Base-by-base conservation (phyloP, 92 coral and sea anemone genomes). In the Isaurus tuberculatus region DNA sequence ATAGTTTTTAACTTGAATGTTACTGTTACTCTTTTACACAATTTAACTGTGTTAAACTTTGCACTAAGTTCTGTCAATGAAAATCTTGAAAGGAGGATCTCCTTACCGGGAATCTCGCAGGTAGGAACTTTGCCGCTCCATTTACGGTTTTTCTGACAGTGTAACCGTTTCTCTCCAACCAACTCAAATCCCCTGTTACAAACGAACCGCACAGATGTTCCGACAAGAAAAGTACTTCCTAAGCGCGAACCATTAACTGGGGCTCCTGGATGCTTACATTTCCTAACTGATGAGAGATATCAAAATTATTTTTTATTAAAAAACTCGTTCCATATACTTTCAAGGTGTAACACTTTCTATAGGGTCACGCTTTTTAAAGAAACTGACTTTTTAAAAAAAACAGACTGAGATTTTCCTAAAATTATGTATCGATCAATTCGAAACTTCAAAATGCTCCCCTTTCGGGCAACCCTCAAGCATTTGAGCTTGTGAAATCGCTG, bases 141-240 rank as follows among this genome's bases (percentile, higher is more conserved):
- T 29, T 70, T 80, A 2, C 90, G 94, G 55, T 77, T 79, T 14
- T 46, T 64, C 74, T 28, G 63, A 66, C 99, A 96, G 53, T 13
- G 60, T 13, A 93, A 90, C 20, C 70, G 65, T 7, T 48, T 43
- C 8, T 74, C n/a, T 4, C 99, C 99, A 11, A 69, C 87, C 64
- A 96, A 85, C 34, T 90, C 94, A 81, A 81, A 96, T 4, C 98
- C 99, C 7, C 75, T 73, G 31, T 94, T 79, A 83, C 99, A 96
- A 49, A 91, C 64, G 49, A 90, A 96, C 13, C 88, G 91, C 34
- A 92, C 93, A 19, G 70, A 82, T 70, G 93, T 88, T 20, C 94
- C 94, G 46, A 87, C 86, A 37, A 37, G 49, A 60, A 91, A 91
- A 22, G 81, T 73, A 14, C 90, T 87, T 40, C 99, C 99, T 28